Evolutionary conservation across 2,797 vertebrate genomes (phyloP), one percentile per base, ranked within the genome.

Genomic region (Poeciliopsis paucimaculata): DNA sequence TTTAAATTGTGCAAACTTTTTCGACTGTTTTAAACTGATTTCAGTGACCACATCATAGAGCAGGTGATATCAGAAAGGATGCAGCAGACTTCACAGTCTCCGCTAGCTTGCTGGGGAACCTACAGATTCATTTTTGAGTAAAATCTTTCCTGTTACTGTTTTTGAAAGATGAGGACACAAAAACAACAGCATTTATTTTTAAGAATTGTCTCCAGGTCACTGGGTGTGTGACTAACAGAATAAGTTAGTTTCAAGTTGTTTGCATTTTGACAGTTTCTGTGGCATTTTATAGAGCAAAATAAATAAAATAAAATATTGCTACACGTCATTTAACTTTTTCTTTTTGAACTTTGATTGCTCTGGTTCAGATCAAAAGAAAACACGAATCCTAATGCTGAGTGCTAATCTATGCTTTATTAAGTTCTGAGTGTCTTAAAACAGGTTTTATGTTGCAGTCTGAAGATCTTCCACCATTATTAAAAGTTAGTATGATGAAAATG

Each of bases 401-500:
- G 31, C 62, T 76, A 20, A 45, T 70, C 36, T 46, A 43, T 23
- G 12, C 16, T 66, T 34, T 36, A 16, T 80, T 64, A 10, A 60
- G 4, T 49, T 76, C 5, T 28, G 60, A 70, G 26, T 53, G 6
- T 0, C 3, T 76, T 81, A 62, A 81, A 73, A 16, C 36, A 73
- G 13, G 8, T 73, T 47, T 16, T 47, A 20, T 45, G 76, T 68
- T 36, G 26, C 70, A 36, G 28, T 0, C 66, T 76, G 51, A 75
- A 31, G 10, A 34, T 0, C 46, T 28, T 23, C 0, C 45, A 6
- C 2, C 28, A 4, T 15, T 15, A 6, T 70, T 47, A 43, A 72
- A 62, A 81, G 23, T 45, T 73, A 72, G 11, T 31, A 8, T 73
- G 23, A 20, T 64, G 46, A 55, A 57, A 53, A 62, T 51, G 23